Evolutionary conservation across 92 coral and sea anemone genomes (phyloP), one percentile per base, ranked within the genome.

Genomic region (Parazoanthus atlanticus): DNA sequence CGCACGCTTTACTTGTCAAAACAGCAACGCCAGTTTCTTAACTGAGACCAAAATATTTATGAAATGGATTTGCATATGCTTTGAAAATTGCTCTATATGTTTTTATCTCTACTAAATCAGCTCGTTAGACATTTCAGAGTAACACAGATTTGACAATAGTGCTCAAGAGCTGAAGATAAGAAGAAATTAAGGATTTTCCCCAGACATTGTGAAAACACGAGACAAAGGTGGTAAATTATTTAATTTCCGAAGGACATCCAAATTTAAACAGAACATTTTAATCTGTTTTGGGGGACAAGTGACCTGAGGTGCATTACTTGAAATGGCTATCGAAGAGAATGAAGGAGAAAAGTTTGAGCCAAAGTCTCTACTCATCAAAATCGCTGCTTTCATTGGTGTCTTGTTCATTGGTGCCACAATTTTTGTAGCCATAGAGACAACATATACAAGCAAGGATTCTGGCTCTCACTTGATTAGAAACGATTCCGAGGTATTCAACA

Each of bases 381-480:
- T 93, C 34, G 65, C 76, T 26, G 81, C 91, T 40, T 92, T 81
- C 58, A 78, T 91, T 64, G 1, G 81, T 36, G 96, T 95, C 49
- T 87, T 96, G n/a, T 90, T 96, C 2, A 83, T 92, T 64, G 99
- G 99, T 2, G 99, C 98, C 17, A 94, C 96, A 0, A 88, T 95
- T 75, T 96, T 96, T 64, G 92, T 90, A 76, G 92, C 93, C 76
- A 79, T 96, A 49, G 99, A 96, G 65, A 83, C 89, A 71, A 78
- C 82, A 7, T 81, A 89, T 3, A 41, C 67, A 6, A 82, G 80
- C 32, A 30, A 69, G n/a, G 47, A 76, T n/a, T 8, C 81, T 4
- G 88, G 28, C 33, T 19, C 40, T 17, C 73, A 82, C 38, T 73
- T 71, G 21, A 74, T 91, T 38, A 71, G 86, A 32, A 88, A 88